phyloP scores from a whole-genome alignment of 2,797 vertebrate genomes.

The Hippoglossus hippoglossus region DNA sequence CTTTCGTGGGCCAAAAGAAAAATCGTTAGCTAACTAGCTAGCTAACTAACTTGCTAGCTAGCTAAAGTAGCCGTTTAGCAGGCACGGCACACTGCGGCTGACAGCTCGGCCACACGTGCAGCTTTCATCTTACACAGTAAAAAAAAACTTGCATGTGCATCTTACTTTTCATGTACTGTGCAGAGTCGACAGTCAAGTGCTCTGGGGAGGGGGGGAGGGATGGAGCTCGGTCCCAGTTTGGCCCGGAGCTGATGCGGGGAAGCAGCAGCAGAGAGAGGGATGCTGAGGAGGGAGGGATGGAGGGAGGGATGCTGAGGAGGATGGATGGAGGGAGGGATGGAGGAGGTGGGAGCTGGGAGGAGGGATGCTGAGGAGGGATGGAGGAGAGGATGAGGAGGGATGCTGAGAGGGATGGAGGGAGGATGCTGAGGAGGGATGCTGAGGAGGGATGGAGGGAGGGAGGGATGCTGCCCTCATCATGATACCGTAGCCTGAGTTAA shows the following conservation, averaged over 20 bases:
- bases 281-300: conserved; percentile 38
- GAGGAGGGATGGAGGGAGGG: conserved; percentile 19
- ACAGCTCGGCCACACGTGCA: background rate
- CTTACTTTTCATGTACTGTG: conserved; percentile 26
- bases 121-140: background rate
- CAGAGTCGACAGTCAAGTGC: conserved; percentile 6
- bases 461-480: conserved; percentile 45
- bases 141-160: background rate
- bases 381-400: conserved; percentile 28
- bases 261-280: conserved; percentile 29
- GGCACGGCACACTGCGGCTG: no score
- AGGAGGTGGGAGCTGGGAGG: conserved; percentile 13
- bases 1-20: background rate
- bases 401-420: conserved; percentile 38
- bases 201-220: background rate
- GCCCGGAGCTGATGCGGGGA: conserved; percentile 41
- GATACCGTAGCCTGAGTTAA: conserved; percentile 49
- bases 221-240: conserved; percentile 29
- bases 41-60: conserved; percentile 25
- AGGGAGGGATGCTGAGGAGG: background rate
- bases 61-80: background rate
- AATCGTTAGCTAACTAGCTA: conserved; percentile 30
- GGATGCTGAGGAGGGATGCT: conserved; percentile 53
- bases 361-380: conserved; percentile 39
- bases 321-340: conserved; percentile 33